Percentiles rank a stretch among this genome's conserved stretches.
Conservation (phyloP, 2,797 vertebrate species). For the Chiroxiphia lanceolata region DNA sequence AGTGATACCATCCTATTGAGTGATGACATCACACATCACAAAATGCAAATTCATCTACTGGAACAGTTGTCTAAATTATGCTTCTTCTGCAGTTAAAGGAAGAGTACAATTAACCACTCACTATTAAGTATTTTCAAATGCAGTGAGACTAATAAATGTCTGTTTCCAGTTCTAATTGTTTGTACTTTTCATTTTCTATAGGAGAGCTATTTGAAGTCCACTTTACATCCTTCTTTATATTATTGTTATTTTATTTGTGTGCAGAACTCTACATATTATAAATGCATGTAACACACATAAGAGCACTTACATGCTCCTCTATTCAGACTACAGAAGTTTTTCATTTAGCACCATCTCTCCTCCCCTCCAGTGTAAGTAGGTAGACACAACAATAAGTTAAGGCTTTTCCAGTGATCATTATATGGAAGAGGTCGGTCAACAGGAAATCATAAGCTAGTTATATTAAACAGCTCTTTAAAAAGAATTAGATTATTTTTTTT, state of each 20-base stretch:
- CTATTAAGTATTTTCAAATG: background rate
- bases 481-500: background rate
- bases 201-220: background rate
- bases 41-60: background rate
- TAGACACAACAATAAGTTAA: background rate
- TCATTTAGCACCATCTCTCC: background rate
- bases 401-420: background rate
- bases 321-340: background rate
- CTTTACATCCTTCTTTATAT: background rate
- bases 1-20: background rate
- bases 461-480: background rate
- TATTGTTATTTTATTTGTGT: background rate
- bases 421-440: background rate
- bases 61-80: background rate
- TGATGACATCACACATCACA: background rate
- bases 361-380: background rate
- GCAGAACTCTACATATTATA: background rate
- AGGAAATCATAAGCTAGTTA: background rate
- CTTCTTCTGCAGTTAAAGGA: background rate
- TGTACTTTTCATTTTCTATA: background rate
- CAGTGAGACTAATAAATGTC: background rate
- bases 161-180: background rate
- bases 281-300: background rate
- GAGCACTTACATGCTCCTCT: background rate
- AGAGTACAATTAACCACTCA: background rate